Conservation (phyloP, 1,140 invertebrate species). For the Pomacea maculata region DNA sequence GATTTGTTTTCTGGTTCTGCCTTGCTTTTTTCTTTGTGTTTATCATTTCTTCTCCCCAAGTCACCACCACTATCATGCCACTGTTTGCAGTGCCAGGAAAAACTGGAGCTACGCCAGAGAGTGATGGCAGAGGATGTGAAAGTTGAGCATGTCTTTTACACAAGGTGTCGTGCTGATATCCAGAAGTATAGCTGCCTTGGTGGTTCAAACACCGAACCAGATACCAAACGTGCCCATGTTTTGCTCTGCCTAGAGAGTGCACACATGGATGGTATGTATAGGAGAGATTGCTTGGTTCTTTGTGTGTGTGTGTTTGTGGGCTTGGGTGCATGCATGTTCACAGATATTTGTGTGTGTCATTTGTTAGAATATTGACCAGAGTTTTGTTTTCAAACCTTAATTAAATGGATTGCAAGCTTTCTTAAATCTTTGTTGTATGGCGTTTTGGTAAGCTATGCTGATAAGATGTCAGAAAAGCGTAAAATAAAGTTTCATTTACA, state of each 20-base stretch:
- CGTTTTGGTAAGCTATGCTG: no score
- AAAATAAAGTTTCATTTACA: no score
- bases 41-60: no score
- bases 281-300: neutral
- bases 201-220: slow-evolving; percentile 71
- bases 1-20: no score
- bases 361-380: neutral
- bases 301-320: slow-evolving; percentile 2
- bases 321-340: neutral
- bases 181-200: slow-evolving; percentile 74
- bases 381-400: no score
- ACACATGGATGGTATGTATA: slow-evolving; percentile 72
- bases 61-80: no score
- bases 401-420: no score
- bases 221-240: slow-evolving; percentile 87
- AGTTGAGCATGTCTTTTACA: slow-evolving; percentile 86
- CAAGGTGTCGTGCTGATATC: slow-evolving; percentile 91
- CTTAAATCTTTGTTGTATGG: no score
- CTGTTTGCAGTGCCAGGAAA: slow-evolving; percentile 77
- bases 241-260: slow-evolving; percentile 91
- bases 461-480: no score
- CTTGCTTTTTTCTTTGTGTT: no score
- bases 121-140: slow-evolving; percentile 91
- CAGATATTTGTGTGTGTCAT: neutral
- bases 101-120: slow-evolving; percentile 85